Evolutionary conservation across 2,113 vertebrate genomes (phyloP).

Genomic region (Regulus satrapa): DNA sequence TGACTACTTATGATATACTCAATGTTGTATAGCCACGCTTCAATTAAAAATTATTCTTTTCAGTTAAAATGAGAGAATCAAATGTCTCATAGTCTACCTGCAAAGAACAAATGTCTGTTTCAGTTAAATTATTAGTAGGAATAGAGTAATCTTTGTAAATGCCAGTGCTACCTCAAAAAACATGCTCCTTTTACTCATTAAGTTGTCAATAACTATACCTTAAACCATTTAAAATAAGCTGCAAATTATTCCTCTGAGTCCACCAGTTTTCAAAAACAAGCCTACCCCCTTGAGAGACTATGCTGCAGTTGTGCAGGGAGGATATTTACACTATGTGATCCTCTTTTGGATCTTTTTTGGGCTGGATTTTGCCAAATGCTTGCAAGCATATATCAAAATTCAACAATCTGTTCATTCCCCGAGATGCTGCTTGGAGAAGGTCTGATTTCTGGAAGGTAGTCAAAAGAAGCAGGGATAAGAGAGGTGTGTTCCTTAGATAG

Average conservation of each 20-base stretch:
- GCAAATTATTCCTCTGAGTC: not conserved
- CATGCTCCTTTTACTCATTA: not conserved
- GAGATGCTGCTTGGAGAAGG: not conserved
- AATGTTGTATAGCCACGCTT: not conserved
- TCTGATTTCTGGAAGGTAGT: not conserved
- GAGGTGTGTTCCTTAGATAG: not conserved
- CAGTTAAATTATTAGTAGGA: not conserved
- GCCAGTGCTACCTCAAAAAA: not conserved
- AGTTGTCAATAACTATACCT: not conserved
- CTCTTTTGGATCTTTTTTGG: not conserved
- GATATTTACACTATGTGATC: not conserved
- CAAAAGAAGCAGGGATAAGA: not conserved
- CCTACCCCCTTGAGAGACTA: not conserved
- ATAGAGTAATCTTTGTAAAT: not conserved
- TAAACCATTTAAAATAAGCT: not conserved
- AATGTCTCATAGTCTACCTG: not conserved
- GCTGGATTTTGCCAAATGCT: not conserved
- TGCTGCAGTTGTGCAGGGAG: not conserved
- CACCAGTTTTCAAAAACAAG: not conserved
- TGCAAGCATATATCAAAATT: not conserved
- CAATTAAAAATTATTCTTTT: not conserved
- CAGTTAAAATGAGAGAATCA: not conserved
- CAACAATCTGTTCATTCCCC: not conserved
- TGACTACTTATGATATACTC: not conserved
- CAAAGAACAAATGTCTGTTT: not conserved